phyloP scores from a whole-genome alignment of 2,113 vertebrate species.

The Uropsilus gracilis region DNA sequence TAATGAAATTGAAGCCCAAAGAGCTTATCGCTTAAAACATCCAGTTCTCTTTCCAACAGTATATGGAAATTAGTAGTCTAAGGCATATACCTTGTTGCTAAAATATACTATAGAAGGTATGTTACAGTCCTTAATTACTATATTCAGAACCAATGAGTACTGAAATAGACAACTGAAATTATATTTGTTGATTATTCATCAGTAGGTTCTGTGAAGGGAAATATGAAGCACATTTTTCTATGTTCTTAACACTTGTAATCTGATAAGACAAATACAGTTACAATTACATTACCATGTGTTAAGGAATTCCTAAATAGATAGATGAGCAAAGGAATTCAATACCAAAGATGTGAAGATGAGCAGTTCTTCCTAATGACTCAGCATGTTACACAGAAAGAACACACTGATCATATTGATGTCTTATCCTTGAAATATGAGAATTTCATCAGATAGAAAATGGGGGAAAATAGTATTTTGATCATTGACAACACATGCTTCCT shows the following conservation, averaged over 20 bases:
- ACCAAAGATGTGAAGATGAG: neutral
- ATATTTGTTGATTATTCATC: too few species aligned
- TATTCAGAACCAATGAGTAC: neutral
- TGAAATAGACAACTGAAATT: too few species aligned
- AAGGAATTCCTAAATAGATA: neutral
- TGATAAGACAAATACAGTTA: neutral
- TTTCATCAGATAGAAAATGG: neutral
- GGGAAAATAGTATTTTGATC: neutral
- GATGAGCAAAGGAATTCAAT: neutral
- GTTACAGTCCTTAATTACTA: neutral
- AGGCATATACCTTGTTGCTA: neutral
- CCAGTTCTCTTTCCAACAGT: neutral
- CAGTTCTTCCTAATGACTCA: neutral
- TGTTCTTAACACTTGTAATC: neutral
- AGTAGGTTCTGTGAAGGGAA: neutral
- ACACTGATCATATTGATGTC: neutral
- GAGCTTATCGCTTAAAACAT: neutral
- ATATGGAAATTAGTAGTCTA: neutral
- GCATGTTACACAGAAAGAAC: neutral
- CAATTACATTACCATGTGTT: neutral
- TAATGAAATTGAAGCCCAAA: neutral
- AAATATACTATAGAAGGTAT: neutral
- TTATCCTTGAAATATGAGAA: slow-evolving; percentile 15
- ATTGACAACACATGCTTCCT: neutral
- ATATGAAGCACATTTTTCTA: neutral